Conservation (phyloP, 1,140 invertebrate species). For the Probaryconus sp. region DNA sequence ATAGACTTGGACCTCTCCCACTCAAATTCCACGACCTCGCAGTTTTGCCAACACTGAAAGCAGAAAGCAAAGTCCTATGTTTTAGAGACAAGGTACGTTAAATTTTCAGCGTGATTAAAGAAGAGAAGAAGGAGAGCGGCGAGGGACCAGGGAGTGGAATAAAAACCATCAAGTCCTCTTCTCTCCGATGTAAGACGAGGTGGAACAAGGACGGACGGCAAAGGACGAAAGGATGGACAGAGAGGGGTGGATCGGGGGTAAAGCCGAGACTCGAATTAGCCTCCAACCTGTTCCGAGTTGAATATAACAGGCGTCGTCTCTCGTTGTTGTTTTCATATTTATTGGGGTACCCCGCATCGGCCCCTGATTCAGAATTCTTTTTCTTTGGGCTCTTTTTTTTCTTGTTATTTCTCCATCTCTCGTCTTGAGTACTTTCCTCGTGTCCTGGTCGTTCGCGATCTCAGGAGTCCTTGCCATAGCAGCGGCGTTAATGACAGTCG, state of each 20-base stretch:
- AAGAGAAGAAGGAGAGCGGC: constrained; percentile 43
- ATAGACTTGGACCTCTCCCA: constrained; percentile 85
- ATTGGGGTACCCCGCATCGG: constrained; percentile 70
- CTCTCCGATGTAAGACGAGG: constrained; percentile 61
- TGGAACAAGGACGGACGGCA: constrained; percentile 32
- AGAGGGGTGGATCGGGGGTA: constrained; percentile 17
- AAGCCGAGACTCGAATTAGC: constrained; percentile 70
- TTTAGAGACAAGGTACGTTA: constrained; percentile 44
- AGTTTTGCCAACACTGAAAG: constrained; percentile 89
- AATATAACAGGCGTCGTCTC: constrained; percentile 69
- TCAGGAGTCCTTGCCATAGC: too few species aligned
- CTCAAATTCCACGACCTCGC: constrained; percentile 86
- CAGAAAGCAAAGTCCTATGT: constrained; percentile 68
- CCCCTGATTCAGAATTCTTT: constrained; percentile 64
- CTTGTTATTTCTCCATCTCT: neutral
- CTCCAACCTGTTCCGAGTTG: constrained; percentile 72
- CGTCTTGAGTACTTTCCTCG: too few species aligned
- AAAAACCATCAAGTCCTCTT: constrained; percentile 66
- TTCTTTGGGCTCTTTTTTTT: constrained; percentile 25
- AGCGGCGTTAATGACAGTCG: too few species aligned
- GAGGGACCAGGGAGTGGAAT: too few species aligned
- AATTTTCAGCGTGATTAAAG: constrained; percentile 57
- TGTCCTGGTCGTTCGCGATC: too few species aligned
- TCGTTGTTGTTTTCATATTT: constrained; percentile 78
- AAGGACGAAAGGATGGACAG: constrained; percentile 25